Base-by-base conservation (phyloP, 2,888 invertebrate genomes). In the Eumerus sabulonum region DNA sequence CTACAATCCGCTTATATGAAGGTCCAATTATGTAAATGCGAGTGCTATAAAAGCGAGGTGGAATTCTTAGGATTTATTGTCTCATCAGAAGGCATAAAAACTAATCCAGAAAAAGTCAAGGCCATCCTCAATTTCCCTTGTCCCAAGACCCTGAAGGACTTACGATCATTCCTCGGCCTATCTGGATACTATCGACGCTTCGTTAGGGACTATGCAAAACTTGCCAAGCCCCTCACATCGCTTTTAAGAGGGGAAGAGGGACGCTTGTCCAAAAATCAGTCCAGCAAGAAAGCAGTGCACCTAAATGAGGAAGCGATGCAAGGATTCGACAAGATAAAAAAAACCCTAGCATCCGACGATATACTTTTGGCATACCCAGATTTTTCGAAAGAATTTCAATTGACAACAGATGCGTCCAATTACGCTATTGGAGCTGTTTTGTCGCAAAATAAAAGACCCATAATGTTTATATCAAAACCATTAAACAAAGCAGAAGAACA, bases 31-130 rank as follows among this genome's bases (percentile, higher is more conserved):
- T n/a, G n/a, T n/a, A n/a, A n/a, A n/a, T n/a, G n/a, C n/a, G n/a
- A n/a, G n/a, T 50, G 19, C n/a, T 50, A 19, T 0, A 50, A 50
- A 35, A 1, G 3, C 5, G 27, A 50, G 9, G 54, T 54, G 5
- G 54, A 83, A 44, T 86, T 83, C 67, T 66, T 87, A 38, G 86
- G 86, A 4, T 86, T 85, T 47, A 60, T 86, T 7, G 51, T 81
- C n/a, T 76, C 76, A 1, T 59, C 71, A 12, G 82, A 84, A 1
- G 84, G 83, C 12, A 79, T 83, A 11, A 82, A 73, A 63, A 84
- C 85, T 7, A 82, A 85, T 53, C 83, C 83, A 1, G 36, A 70
- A 35, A 84, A 84, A 72, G 77, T 83, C 9, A 27, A 76, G 38
- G 76, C 82, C 9, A 82, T 84, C 35, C 45, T 18, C 74, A 82